A percentile compares a stretch with the other conserved stretches of the same genome.
These are phyloP conservation scores for Tenthredo mesomela DNA, from an alignment of 2,888 invertebrate genomes.

Conservation along the genomic window DNA sequence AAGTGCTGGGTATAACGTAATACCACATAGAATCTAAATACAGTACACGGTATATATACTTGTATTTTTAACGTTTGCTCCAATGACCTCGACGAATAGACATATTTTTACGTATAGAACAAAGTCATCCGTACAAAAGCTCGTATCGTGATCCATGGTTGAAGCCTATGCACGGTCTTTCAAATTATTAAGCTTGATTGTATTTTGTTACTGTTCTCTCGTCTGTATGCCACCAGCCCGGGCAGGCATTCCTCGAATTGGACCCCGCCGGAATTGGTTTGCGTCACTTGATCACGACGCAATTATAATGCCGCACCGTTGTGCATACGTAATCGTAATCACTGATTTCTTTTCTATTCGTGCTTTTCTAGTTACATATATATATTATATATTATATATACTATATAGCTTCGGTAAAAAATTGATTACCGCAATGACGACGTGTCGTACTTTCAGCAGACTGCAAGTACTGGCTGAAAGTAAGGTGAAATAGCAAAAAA, in stretches of 20 bases:
- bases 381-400: too few relatives aligned
- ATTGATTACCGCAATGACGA: too few relatives aligned
- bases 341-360: background rate
- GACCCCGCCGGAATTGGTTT: slow-evolving; percentile 17
- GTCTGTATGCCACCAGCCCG: background rate
- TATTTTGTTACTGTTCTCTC: background rate
- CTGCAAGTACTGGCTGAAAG: background rate
- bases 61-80: background rate
- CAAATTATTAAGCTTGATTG: background rate
- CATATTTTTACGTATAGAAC: background rate
- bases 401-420: too few relatives aligned
- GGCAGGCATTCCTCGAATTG: slow-evolving; percentile 27
- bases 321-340: background rate
- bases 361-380: too few relatives aligned
- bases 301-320: slow-evolving; percentile 20
- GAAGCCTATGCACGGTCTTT: background rate
- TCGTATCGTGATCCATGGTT: background rate
- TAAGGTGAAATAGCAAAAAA: background rate
- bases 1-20: background rate
- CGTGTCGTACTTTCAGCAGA: background rate
- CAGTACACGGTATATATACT: background rate
- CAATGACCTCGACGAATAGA: background rate
- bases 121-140: background rate
- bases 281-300: slow-evolving; percentile 28
- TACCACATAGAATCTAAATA: background rate